Percentiles rank a stretch among this genome's conserved stretches.
Evolutionary conservation across 2,888 invertebrate species (phyloP).

Genomic region (Dexiosoma caninum): DNA sequence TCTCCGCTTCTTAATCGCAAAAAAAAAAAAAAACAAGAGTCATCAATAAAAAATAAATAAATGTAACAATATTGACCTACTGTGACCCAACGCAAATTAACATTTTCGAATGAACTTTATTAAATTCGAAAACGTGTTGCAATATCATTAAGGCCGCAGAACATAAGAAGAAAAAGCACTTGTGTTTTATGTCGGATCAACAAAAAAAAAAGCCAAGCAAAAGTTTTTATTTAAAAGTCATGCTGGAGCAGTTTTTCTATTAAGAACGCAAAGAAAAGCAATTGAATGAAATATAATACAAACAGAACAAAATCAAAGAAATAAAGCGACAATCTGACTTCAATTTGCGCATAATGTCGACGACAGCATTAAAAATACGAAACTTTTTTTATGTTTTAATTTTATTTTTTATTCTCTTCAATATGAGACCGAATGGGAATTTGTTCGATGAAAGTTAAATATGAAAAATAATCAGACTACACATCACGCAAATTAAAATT

Average conservation of each 20-base stretch:
- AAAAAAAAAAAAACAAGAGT: no score
- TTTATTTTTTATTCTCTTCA: background rate
- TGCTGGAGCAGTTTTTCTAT: slow-evolving; percentile 4
- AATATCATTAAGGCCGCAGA: slow-evolving; percentile 13
- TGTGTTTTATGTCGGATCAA: background rate
- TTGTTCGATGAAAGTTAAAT: slow-evolving; percentile 32
- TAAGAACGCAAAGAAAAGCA: background rate
- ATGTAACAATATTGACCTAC: slow-evolving; percentile 27
- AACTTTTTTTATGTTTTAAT: no score
- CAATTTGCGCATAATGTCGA: slow-evolving; percentile 19
- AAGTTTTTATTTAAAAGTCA: slow-evolving; percentile 14
- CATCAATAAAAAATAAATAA: background rate
- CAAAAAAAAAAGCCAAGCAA: background rate
- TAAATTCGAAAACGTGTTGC: slow-evolving; percentile 54
- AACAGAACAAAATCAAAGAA: background rate
- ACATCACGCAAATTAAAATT: background rate
- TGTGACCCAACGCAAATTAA: slow-evolving; percentile 49
- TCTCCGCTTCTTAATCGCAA: no score
- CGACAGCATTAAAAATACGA: slow-evolving; percentile 4
- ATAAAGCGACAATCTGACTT: slow-evolving; percentile 17
- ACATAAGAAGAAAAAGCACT: background rate
- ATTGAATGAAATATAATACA: background rate
- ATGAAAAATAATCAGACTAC: background rate
- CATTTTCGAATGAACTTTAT: slow-evolving; percentile 42
- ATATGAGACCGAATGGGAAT: slow-evolving; percentile 36